Evolutionary conservation across 2,888 invertebrate genomes (phyloP).

Genomic region (Ephialtes manifestator): DNA sequence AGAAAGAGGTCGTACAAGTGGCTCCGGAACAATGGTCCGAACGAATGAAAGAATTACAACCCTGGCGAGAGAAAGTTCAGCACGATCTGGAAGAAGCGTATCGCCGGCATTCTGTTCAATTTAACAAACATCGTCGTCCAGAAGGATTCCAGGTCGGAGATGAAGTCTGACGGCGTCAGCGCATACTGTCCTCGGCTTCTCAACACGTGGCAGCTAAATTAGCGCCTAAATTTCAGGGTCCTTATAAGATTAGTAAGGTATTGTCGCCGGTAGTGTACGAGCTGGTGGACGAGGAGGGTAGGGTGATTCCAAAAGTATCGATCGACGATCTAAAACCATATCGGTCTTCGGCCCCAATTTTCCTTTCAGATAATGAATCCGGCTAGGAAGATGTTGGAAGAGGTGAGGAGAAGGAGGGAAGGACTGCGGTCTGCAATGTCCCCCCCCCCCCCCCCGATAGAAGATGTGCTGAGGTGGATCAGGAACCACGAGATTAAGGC

Average conservation of each 20-base stretch:
- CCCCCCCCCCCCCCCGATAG: too few species aligned
- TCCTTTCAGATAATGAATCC: background rate
- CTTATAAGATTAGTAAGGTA: background rate
- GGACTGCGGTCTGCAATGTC: too few species aligned
- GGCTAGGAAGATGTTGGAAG: background rate
- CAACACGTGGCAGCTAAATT: too few species aligned
- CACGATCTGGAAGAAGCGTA: slow-evolving; percentile 22
- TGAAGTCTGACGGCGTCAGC: background rate
- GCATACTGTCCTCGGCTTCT: slow-evolving; percentile 17
- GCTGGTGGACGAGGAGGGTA: too few species aligned
- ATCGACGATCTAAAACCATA: slow-evolving; percentile 6
- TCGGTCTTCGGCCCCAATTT: background rate
- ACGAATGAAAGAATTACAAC: background rate
- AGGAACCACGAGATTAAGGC: too few species aligned
- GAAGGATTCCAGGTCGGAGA: slow-evolving; percentile 12
- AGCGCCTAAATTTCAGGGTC: slow-evolving; percentile 1
- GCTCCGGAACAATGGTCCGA: slow-evolving; percentile 11
- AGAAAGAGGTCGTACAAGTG: background rate
- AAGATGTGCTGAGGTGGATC: too few species aligned
- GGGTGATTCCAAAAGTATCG: too few species aligned
- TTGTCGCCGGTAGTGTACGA: slow-evolving; percentile 9
- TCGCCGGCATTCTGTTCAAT: background rate
- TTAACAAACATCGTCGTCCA: slow-evolving; percentile 3
- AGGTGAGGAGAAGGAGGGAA: slow-evolving; percentile 59
- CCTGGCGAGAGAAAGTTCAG: background rate